Conservation (phyloP, 53 echinoderm and acorn worm species). For the Patiria pectinifera region DNA sequence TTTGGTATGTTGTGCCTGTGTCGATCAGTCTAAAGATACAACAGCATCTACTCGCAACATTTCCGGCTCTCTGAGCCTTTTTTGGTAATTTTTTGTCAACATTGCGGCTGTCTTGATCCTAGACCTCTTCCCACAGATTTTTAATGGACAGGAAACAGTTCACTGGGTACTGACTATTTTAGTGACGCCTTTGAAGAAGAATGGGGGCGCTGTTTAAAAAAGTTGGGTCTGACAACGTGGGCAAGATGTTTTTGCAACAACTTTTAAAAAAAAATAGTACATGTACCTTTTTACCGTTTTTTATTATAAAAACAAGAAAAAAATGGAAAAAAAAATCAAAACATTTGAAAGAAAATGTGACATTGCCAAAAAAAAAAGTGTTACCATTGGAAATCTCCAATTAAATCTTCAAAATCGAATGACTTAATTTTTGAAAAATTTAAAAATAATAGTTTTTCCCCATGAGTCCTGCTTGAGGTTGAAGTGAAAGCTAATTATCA, state of each 20-base stretch:
- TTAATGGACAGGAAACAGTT: neutral
- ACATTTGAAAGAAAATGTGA: too few species aligned
- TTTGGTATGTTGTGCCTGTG: neutral
- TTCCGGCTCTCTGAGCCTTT: neutral
- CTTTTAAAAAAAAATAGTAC: too few species aligned
- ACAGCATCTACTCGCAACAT: neutral
- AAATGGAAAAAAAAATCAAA: too few species aligned
- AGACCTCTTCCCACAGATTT: neutral
- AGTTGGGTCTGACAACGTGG: neutral
- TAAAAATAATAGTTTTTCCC: too few species aligned
- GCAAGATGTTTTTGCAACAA: too few species aligned
- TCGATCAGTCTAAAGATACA: neutral
- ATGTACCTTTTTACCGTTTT: too few species aligned
- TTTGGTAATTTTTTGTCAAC: conserved; percentile 50
- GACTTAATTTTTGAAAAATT: too few species aligned
- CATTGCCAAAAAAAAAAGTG: too few species aligned
- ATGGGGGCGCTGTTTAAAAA: conserved; percentile 46
- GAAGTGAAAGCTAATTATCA: too few species aligned
- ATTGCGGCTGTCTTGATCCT: neutral
- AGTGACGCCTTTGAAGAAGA: neutral
- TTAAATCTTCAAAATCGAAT: too few species aligned
- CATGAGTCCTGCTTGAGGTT: too few species aligned
- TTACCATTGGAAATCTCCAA: neutral
- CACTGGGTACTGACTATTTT: conserved; percentile 12
- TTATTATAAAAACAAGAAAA: too few species aligned